phyloP scores from a whole-genome alignment of 2,888 invertebrate genomes.

The Acanthococcus lagerstroemiae region DNA sequence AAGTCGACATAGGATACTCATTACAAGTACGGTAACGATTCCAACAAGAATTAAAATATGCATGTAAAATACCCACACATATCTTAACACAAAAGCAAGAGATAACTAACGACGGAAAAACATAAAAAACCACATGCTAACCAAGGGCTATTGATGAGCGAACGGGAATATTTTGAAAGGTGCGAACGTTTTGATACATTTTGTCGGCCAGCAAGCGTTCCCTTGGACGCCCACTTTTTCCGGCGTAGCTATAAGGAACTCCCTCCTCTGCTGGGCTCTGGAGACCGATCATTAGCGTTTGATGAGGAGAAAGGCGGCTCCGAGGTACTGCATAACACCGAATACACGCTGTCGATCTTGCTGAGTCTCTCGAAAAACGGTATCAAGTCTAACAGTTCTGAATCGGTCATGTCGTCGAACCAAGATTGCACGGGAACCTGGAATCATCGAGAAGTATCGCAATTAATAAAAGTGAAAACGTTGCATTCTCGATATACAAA shows the following conservation, averaged over 20 bases:
- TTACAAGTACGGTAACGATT: conserved; percentile 10
- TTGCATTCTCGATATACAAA: neutral
- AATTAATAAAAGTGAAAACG: neutral
- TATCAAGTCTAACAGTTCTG: conserved; percentile 91
- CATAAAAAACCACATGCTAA: conserved; percentile 1
- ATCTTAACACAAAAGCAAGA: conserved; percentile 4
- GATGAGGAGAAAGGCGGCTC: conserved; percentile 42
- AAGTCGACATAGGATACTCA: neutral
- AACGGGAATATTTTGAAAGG: neutral
- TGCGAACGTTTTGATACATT: neutral
- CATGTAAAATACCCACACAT: neutral
- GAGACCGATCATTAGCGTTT: conserved; percentile 1
- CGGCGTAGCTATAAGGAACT: conserved; percentile 21
- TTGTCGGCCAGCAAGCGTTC: neutral
- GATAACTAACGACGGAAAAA: conserved; percentile 9
- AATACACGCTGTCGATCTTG: conserved; percentile 93
- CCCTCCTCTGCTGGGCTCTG: conserved; percentile 10
- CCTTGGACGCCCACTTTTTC: conserved; percentile 9
- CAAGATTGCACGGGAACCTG: conserved; percentile 97
- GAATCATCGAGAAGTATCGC: too few relatives aligned
- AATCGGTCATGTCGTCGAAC: conserved; percentile 99
- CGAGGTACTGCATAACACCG: conserved; percentile 67
- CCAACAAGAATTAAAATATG: conserved; percentile 9
- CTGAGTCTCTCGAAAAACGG: conserved; percentile 96
- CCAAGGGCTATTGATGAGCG: neutral